phyloP scores from a whole-genome alignment of 2,888 invertebrate genomes.

The Invenusta paracnida region DNA sequence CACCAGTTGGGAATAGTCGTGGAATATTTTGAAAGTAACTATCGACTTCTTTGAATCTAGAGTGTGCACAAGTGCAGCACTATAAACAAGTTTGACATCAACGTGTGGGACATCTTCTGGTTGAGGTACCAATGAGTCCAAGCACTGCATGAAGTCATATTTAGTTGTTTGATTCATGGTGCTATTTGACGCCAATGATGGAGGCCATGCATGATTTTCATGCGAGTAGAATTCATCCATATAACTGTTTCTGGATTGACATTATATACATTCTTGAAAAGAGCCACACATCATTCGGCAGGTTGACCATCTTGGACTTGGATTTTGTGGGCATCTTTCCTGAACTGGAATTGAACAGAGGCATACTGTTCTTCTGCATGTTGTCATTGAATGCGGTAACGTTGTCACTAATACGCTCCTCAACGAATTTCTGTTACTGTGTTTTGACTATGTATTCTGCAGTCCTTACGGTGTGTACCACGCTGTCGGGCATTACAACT shows the following conservation, averaged over 20 bases:
- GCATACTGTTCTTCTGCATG: constrained; percentile 12
- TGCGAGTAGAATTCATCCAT: constrained; percentile 42
- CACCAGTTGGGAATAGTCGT: not conserved
- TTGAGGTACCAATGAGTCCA: not conserved
- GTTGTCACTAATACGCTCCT: constrained; percentile 31
- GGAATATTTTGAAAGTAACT: not conserved
- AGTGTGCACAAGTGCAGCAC: constrained; percentile 46
- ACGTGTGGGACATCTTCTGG: constrained; percentile 11
- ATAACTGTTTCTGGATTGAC: constrained; percentile 31
- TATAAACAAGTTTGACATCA: constrained; percentile 44
- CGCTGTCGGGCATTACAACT: not conserved
- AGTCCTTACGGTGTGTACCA: no score
- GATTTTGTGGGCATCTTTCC: not conserved
- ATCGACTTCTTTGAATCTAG: constrained; percentile 24
- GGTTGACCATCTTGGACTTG: constrained; percentile 24
- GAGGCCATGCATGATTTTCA: constrained; percentile 27
- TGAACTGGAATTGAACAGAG: constrained; percentile 24
- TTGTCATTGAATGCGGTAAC: constrained; percentile 35
- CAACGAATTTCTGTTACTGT: constrained; percentile 35
- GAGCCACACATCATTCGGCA: constrained; percentile 37
- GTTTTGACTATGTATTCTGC: constrained; percentile 28
- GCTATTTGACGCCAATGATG: constrained; percentile 21
- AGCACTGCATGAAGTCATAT: constrained; percentile 32
- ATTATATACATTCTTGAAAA: constrained; percentile 38
- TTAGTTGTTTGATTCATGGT: constrained; percentile 31